These are phyloP conservation scores for Cygnus atratus DNA, from an alignment of 2,113 vertebrate species.

Conservation along the genomic window DNA sequence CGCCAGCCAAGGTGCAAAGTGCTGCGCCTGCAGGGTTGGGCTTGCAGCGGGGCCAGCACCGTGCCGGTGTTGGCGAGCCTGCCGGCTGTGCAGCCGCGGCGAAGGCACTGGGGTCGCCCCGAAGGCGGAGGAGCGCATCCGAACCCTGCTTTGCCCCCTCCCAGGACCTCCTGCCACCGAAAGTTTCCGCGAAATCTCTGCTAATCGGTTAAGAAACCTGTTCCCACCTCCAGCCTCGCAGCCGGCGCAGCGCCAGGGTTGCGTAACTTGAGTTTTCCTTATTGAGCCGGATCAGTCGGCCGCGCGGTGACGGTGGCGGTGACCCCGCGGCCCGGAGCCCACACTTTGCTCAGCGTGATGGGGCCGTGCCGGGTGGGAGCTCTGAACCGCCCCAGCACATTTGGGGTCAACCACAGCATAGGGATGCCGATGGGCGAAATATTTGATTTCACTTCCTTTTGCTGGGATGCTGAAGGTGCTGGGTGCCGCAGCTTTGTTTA, in stretches of 20 bases:
- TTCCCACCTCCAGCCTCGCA: background rate
- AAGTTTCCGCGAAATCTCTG: background rate
- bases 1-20: slow-evolving; percentile 43
- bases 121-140: background rate
- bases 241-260: fast-evolving
- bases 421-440: fast-evolving
- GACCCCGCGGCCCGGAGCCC: background rate
- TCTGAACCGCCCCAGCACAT: fast-evolving
- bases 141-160: background rate
- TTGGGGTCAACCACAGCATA: background rate
- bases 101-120: background rate
- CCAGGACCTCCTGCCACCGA: background rate
- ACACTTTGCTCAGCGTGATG: fast-evolving
- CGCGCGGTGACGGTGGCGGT: fast-evolving
- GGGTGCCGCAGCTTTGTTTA: fast-evolving
- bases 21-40: background rate
- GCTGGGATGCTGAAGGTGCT: fast-evolving
- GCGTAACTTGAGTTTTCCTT: background rate
- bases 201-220: background rate
- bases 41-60: background rate
- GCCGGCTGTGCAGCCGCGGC: fast-evolving
- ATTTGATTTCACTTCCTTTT: too few relatives aligned
- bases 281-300: background rate
- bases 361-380: fast-evolving
- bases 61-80: fast-evolving